Percentiles rank a stretch among this genome's conserved stretches.
These are phyloP conservation scores for Parapristionchus giblindavisi DNA, from an alignment of 2,888 invertebrate species.

Conservation along the genomic window DNA sequence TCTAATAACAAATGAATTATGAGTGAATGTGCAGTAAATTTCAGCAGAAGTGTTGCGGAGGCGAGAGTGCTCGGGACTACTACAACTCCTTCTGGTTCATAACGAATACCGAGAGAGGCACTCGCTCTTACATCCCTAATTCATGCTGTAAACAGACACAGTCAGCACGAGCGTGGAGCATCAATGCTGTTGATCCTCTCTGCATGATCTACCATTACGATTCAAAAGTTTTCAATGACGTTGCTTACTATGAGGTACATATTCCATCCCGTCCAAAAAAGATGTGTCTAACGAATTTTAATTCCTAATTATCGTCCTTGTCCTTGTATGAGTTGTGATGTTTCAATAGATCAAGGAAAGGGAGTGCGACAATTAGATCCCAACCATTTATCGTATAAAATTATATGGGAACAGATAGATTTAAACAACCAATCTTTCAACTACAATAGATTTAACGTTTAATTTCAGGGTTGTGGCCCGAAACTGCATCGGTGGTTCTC, in stretches of 20 bases:
- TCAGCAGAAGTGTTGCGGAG: conserved; percentile 67
- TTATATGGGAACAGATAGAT: too few species aligned
- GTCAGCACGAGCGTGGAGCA: conserved; percentile 62
- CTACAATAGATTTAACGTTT: too few species aligned
- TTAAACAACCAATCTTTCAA: too few species aligned
- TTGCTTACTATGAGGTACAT: conserved; percentile 60
- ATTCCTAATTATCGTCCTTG: too few species aligned
- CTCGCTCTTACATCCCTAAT: conserved; percentile 62
- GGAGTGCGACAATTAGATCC: too few species aligned
- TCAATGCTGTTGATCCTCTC: conserved; percentile 64
- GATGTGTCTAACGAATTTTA: not conserved
- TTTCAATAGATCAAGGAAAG: too few species aligned
- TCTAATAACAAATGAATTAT: too few species aligned
- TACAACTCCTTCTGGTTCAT: conserved; percentile 67
- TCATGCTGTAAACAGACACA: conserved; percentile 66
- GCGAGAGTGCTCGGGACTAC: conserved; percentile 60
- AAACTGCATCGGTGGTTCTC: conserved; percentile 59
- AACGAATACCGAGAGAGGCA: conserved; percentile 64
- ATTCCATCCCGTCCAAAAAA: not conserved
- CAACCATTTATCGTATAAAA: too few species aligned
- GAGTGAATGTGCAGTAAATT: too few species aligned
- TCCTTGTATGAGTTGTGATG: too few species aligned
- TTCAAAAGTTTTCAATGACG: conserved; percentile 52
- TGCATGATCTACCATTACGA: conserved; percentile 66
- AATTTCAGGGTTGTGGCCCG: conserved; percentile 61